A percentile compares a stretch with the other conserved stretches of the same genome.
Conservation (phyloP, 2,113 vertebrate species). For the Corvus cornix region DNA sequence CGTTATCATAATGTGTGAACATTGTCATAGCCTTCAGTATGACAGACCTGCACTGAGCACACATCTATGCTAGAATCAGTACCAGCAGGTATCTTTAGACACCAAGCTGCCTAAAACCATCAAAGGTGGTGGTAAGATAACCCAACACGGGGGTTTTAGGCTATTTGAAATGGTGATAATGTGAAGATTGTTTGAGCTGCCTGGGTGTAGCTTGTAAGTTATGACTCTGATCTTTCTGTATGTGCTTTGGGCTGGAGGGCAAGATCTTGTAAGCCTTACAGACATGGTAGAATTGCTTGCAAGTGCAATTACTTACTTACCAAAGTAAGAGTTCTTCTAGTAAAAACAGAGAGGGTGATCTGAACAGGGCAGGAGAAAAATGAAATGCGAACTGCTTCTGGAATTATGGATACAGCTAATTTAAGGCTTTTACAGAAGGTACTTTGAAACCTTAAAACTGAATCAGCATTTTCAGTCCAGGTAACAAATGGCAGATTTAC, state of each 20-base stretch:
- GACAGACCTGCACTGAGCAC: neutral
- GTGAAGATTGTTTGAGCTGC: neutral
- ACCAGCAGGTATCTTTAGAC: neutral
- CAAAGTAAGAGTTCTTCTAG: neutral
- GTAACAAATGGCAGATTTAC: neutral
- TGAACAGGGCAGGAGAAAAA: neutral
- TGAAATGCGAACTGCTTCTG: rapidly evolving
- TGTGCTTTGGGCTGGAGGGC: neutral
- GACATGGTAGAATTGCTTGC: neutral
- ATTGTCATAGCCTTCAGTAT: neutral
- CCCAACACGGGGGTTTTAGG: rapidly evolving
- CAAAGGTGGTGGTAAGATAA: neutral
- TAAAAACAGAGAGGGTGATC: neutral
- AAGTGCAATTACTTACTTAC: neutral
- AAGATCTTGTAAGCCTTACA: rapidly evolving
- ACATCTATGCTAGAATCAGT: neutral
- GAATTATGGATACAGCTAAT: neutral
- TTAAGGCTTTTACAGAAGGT: neutral
- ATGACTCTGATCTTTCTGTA: neutral
- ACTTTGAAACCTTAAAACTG: neutral
- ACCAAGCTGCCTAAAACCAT: neutral
- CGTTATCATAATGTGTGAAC: neutral
- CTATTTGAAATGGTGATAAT: neutral
- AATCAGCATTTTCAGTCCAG: neutral
- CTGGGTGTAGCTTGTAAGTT: neutral